Percentiles rank a stretch among this genome's conserved stretches.
These are phyloP conservation scores for Harpalus rubripes DNA, from an alignment of 2,888 invertebrate genomes.

Conservation along the genomic window DNA sequence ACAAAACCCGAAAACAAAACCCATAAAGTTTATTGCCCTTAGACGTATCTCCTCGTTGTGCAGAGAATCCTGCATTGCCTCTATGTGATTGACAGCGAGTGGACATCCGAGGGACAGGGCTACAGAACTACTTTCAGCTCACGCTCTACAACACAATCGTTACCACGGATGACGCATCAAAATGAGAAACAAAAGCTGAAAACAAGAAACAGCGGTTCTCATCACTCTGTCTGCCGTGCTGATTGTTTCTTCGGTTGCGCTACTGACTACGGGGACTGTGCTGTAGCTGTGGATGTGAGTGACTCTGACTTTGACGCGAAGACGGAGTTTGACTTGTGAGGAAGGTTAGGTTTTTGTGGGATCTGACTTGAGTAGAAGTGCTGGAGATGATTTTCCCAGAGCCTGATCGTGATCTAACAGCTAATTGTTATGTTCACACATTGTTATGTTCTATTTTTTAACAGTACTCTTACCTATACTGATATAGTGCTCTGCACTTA, in stretches of 20 bases:
- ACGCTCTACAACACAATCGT: constrained; percentile 72
- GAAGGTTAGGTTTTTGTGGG: constrained; percentile 26
- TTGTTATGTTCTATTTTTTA: constrained; percentile 37
- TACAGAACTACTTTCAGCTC: constrained; percentile 35
- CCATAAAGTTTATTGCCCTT: constrained; percentile 25
- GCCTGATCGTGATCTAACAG: constrained; percentile 25
- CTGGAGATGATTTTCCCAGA: constrained; percentile 20
- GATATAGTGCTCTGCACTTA: background rate
- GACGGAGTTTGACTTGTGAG: constrained; percentile 8
- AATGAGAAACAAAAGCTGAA: constrained; percentile 75
- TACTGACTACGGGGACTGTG: constrained; percentile 18
- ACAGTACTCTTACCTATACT: constrained; percentile 10
- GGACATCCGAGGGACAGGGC: constrained; percentile 68
- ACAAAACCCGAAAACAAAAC: constrained; percentile 4
- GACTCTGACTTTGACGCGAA: constrained; percentile 13
- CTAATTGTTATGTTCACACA: constrained; percentile 44
- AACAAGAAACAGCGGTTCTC: constrained; percentile 69
- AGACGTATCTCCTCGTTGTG: background rate
- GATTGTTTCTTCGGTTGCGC: constrained; percentile 43
- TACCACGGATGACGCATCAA: constrained; percentile 76
- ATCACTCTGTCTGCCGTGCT: constrained; percentile 31
- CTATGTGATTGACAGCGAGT: constrained; percentile 29
- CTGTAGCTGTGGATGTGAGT: background rate
- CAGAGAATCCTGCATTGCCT: background rate
- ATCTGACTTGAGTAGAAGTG: constrained; percentile 10